Percentiles rank a stretch among this genome's conserved stretches.
phyloP scores from a whole-genome alignment of 2,888 invertebrate genomes.

The Cryptocheilus praepositus region DNA sequence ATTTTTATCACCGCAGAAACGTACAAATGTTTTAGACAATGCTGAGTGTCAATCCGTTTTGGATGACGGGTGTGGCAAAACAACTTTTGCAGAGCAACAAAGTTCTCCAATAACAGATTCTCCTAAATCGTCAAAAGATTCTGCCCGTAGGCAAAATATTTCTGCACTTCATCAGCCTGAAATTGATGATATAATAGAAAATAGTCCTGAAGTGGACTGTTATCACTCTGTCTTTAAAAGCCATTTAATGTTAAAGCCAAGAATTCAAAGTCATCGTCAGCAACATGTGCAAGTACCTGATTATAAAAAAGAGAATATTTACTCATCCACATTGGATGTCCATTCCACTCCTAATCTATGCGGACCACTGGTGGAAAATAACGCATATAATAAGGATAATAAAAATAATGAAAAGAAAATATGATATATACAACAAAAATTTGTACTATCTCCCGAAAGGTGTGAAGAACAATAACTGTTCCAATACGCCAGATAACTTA shows the following conservation, averaged over 20 bases:
- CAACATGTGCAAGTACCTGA: background rate
- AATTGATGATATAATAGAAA: slow-evolving; percentile 1
- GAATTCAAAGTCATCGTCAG: background rate
- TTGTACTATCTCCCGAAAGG: too few species aligned
- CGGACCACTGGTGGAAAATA: too few species aligned
- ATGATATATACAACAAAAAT: too few species aligned
- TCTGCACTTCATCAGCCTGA: background rate
- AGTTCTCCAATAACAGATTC: background rate
- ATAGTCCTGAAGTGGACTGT: background rate
- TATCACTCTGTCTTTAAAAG: background rate
- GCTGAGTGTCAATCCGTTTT: too few species aligned
- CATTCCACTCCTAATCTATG: too few species aligned
- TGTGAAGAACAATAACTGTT: too few species aligned
- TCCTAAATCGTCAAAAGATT: background rate
- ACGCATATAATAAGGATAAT: too few species aligned
- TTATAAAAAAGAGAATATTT: background rate
- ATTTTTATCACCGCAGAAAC: slow-evolving; percentile 43
- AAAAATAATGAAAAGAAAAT: too few species aligned
- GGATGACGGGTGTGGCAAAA: too few species aligned
- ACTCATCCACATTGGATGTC: too few species aligned
- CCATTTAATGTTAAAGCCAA: slow-evolving; percentile 1
- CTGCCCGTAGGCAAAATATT: background rate
- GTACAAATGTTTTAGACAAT: slow-evolving; percentile 10
- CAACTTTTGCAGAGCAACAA: background rate
- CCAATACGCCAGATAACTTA: too few species aligned